A percentile compares a stretch with the other conserved stretches of the same genome.
Conservation (phyloP, 2,888 invertebrate species). For the Antheraea yamamai region DNA sequence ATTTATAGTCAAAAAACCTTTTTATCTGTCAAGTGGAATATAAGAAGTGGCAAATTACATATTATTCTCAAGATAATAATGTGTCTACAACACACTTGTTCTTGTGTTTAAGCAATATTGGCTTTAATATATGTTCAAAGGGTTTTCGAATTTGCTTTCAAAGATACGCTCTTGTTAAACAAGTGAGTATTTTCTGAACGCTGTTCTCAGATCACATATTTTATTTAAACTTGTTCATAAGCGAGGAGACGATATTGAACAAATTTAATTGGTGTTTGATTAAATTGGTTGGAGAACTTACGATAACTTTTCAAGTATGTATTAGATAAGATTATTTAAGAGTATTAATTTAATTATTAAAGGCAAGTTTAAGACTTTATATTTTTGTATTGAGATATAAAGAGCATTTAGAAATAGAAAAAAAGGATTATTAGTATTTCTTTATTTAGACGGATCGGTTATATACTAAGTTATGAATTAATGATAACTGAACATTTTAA, state of each 20-base stretch:
- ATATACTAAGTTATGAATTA: not conserved
- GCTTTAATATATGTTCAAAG: slow-evolving; percentile 36
- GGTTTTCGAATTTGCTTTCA: slow-evolving; percentile 29
- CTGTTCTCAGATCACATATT: not conserved
- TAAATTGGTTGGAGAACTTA: not conserved
- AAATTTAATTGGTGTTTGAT: slow-evolving; percentile 10
- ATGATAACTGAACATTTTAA: not conserved
- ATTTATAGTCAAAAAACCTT: not conserved
- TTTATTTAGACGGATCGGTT: too few species aligned
- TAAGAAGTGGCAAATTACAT: slow-evolving; percentile 12
- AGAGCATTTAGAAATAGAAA: not conserved
- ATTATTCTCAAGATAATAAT: slow-evolving; percentile 29
- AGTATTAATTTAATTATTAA: not conserved
- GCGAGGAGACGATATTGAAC: slow-evolving; percentile 1
- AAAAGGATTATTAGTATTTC: too few species aligned
- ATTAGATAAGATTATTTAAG: not conserved
- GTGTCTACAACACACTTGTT: slow-evolving; percentile 27
- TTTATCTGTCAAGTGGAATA: not conserved
- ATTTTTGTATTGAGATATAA: not conserved
- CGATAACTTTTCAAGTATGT: not conserved
- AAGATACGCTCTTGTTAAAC: slow-evolving; percentile 18
- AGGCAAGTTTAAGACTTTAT: not conserved
- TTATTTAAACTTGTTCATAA: slow-evolving; percentile 2
- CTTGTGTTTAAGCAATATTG: slow-evolving; percentile 24
- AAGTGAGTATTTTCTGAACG: not conserved